Percentiles rank a stretch among this genome's conserved stretches.
phyloP scores from a whole-genome alignment of 2,113 vertebrate species.

The Pyrgilauda ruficollis region DNA sequence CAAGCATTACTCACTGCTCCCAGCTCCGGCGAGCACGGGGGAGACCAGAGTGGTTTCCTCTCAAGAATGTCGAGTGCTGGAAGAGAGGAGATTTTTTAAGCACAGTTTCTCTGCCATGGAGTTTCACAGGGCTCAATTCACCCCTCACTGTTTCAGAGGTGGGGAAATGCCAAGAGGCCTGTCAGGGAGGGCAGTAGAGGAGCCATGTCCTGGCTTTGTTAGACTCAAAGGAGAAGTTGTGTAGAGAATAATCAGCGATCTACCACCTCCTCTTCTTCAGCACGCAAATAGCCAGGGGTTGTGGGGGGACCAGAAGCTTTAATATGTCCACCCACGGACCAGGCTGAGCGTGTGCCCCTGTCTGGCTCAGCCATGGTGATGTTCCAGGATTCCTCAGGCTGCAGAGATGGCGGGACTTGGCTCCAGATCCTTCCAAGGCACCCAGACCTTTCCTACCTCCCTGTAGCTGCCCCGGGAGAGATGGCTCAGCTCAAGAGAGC shows the following conservation, averaged over 20 bases:
- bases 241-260: neutral
- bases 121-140: accelerated
- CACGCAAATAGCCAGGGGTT: neutral
- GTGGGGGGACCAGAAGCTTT: neutral
- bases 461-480: neutral
- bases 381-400: neutral
- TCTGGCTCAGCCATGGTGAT: neutral
- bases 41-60: neutral
- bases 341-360: accelerated
- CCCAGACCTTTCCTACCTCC: neutral
- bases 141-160: neutral
- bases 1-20: constrained; percentile 33
- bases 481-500: neutral
- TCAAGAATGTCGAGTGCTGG: neutral
- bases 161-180: neutral
- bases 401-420: accelerated
- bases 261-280: neutral
- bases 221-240: neutral
- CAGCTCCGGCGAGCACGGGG: accelerated
- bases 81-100: neutral
- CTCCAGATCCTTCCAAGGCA: neutral
- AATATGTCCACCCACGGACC: accelerated
- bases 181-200: neutral
- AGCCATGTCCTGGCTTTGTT: neutral
- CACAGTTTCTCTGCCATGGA: accelerated